Evolutionary conservation across 2,113 vertebrate species (phyloP), one percentile per base, ranked within the genome.

Genomic region (Gymnocephalus cernua): DNA sequence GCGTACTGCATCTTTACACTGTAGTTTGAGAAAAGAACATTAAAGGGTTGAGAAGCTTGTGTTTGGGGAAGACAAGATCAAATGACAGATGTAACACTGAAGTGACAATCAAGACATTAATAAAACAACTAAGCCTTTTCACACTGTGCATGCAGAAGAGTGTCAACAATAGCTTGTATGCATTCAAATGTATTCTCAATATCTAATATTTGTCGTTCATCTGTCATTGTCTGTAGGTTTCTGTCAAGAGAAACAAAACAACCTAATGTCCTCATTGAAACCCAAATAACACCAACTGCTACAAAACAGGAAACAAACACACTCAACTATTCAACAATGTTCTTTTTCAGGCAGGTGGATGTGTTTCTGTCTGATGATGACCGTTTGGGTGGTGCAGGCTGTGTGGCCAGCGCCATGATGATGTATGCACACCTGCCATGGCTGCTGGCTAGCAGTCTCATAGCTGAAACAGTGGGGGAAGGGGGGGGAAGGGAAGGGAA

Each of bases 391-490:
- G 86, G 91, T 88, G 89, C 85, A 78, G 88, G 86, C 87, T 88
- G 91, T 89, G 91, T 85, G 89, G 86, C 83, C 86, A 79, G 70
- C 70, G 14, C 75, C 71, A 61, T 50, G 29, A 88, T 94, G 91
- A 94, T 92, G 80, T 88, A 92, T 91, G 86, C 89, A 86, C 91
- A 91, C 92, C 91, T 93, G 93, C 88, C 83, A 77, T 79, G 61
- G 86, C 86, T 92, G 74, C 88, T 82, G 75, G 93, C 83, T 58
- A 71, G 71, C 74, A 74, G 88, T 47, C 81, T 81, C 75, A 61
- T 81, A 79, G 89, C 91, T 88, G 88, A 89, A 90, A 90, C 29
- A 25, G 62, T 45, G 41, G 54, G 82, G 41, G 56, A 16, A 29
- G 11, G 59, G 56, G 25, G 15, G 53, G 7, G 32, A 19, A 18